Conservation (phyloP, 2,888 invertebrate species). For the Rotaria macrura region DNA sequence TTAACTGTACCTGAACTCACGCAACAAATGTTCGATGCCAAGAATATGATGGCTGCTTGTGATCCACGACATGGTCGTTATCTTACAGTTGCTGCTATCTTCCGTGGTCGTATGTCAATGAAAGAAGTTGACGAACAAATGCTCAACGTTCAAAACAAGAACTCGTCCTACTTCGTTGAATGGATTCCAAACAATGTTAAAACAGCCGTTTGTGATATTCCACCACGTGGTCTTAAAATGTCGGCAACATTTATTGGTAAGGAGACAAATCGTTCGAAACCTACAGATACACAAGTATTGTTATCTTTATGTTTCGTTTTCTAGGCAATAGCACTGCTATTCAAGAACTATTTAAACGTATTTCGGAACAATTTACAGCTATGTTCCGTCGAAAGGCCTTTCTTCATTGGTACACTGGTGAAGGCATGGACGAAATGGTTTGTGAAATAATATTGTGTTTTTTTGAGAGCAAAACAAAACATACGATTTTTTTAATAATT, state of each 20-base stretch:
- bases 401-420: slow-evolving; percentile 92
- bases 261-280: no score
- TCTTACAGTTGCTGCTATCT: slow-evolving; percentile 45
- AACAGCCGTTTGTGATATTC: slow-evolving; percentile 45
- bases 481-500: no score
- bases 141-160: slow-evolving; percentile 68
- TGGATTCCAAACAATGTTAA: slow-evolving; percentile 49
- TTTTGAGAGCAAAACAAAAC: no score
- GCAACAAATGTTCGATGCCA: slow-evolving; percentile 37
- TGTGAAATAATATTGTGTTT: neutral
- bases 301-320: neutral
- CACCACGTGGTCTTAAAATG: slow-evolving; percentile 65
- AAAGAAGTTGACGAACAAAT: slow-evolving; percentile 58
- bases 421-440: slow-evolving; percentile 91
- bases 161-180: slow-evolving; percentile 63
- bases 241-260: slow-evolving; percentile 70
- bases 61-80: slow-evolving; percentile 37
- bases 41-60: slow-evolving; percentile 35
- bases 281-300: no score
- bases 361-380: slow-evolving; percentile 54
- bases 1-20: slow-evolving; percentile 47
- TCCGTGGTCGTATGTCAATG: slow-evolving; percentile 49
- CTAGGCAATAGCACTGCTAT: slow-evolving; percentile 47
- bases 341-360: slow-evolving; percentile 46
- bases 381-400: slow-evolving; percentile 93